Evolutionary conservation across 2,113 vertebrate species (phyloP).

Genomic region (Festucalex cinctus): DNA sequence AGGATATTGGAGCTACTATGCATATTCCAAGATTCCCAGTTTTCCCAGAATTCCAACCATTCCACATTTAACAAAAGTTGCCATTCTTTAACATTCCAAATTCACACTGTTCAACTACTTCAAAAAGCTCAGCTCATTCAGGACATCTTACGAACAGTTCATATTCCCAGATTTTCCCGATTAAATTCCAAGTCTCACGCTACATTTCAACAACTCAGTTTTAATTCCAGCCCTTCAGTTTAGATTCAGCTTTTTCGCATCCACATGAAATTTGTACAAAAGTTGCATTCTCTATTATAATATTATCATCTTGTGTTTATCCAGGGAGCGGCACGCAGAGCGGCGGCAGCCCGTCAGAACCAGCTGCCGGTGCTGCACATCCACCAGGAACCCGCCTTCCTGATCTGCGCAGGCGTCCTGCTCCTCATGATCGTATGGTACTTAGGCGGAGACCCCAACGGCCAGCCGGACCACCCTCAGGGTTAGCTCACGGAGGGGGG

Average conservation of each 20-base stretch:
- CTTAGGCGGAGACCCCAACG: constrained; percentile 45
- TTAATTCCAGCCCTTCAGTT: not conserved
- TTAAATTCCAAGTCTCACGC: no score
- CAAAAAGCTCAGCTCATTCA: no score
- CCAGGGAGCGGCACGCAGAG: constrained; percentile 67
- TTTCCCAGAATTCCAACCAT: no score
- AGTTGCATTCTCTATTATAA: not conserved
- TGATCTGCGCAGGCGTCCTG: constrained; percentile 59
- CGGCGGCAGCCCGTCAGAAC: constrained; percentile 42
- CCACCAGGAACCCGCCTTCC: constrained; percentile 50
- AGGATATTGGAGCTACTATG: no score
- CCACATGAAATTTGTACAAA: not conserved
- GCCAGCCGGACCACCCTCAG: constrained; percentile 31
- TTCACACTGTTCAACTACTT: no score
- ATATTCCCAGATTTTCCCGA: no score
- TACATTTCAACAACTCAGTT: no score
- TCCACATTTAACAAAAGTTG: no score
- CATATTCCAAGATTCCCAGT: no score
- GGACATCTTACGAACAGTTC: no score
- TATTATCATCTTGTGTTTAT: constrained; percentile 5
- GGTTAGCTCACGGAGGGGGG: constrained; percentile 28
- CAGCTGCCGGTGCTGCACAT: constrained; percentile 46
- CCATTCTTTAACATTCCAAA: no score
- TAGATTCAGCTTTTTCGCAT: not conserved
- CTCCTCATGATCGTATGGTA: constrained; percentile 64